Conservation (phyloP, 2,797 vertebrate genomes). For the Tarsius wallacei region DNA sequence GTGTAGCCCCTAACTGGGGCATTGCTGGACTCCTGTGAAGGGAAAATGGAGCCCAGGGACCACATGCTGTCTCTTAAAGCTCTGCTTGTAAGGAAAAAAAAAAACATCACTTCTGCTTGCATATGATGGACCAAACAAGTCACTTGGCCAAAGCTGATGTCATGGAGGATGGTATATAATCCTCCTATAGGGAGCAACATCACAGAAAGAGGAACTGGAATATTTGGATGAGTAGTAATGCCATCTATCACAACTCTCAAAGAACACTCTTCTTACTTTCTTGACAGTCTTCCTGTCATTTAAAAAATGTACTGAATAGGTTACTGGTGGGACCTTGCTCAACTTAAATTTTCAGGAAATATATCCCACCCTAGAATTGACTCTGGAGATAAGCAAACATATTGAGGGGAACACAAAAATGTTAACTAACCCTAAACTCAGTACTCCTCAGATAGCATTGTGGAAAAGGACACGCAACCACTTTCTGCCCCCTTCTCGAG, state of each 20-base stretch:
- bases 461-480: not conserved
- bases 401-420: not conserved
- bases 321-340: not conserved
- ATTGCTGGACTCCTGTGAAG: not conserved
- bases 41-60: not conserved
- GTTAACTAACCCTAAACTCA: not conserved
- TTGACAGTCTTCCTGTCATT: not conserved
- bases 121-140: not conserved
- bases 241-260: not conserved
- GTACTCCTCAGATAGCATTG: not conserved
- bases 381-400: not conserved
- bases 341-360: constrained; percentile 50
- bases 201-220: not conserved
- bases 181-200: not conserved
- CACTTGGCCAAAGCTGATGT: not conserved
- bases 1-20: not conserved
- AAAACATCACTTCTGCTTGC: constrained; percentile 39
- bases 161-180: not conserved
- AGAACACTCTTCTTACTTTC: constrained; percentile 20
- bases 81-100: constrained; percentile 16
- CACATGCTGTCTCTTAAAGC: not conserved
- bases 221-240: not conserved
- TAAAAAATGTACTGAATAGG: not conserved
- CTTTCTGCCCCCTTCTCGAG: not conserved
- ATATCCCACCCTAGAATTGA: not conserved